Evolutionary conservation across 2,113 vertebrate species (phyloP).

Genomic region (Muntiacus reevesi): DNA sequence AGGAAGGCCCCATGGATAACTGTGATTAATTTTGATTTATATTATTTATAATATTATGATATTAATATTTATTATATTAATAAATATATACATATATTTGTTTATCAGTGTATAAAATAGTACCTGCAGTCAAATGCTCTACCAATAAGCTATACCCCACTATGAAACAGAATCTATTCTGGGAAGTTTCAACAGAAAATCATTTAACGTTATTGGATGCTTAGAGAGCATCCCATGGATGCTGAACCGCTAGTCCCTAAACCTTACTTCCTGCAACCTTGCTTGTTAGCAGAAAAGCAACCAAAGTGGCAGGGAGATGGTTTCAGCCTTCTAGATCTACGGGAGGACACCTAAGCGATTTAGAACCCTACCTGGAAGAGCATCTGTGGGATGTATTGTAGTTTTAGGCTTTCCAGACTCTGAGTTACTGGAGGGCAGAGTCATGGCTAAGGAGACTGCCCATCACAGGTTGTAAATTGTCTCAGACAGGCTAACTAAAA

Average conservation of each 20-base stretch:
- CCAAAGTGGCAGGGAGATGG: neutral
- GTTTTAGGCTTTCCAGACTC: neutral
- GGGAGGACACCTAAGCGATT: neutral
- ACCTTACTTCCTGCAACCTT: neutral
- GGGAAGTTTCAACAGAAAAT: neutral
- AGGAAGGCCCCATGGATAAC: neutral
- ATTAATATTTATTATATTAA: too few relatives aligned
- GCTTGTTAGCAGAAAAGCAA: neutral
- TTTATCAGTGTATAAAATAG: neutral
- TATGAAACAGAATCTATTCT: neutral
- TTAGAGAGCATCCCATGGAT: neutral
- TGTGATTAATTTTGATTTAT: conserved; percentile 4
- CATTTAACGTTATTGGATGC: neutral
- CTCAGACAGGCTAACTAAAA: neutral
- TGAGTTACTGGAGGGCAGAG: neutral
- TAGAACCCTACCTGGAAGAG: neutral
- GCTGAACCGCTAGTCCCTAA: neutral
- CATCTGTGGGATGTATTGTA: neutral
- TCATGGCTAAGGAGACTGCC: neutral
- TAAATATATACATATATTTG: too few relatives aligned
- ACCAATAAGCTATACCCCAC: neutral
- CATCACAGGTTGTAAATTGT: neutral
- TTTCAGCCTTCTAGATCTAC: neutral
- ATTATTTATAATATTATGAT: neutral
- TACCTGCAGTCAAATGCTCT: neutral